phyloP scores from a whole-genome alignment of 2,888 invertebrate species.

The Siphonodentalium dalli region DNA sequence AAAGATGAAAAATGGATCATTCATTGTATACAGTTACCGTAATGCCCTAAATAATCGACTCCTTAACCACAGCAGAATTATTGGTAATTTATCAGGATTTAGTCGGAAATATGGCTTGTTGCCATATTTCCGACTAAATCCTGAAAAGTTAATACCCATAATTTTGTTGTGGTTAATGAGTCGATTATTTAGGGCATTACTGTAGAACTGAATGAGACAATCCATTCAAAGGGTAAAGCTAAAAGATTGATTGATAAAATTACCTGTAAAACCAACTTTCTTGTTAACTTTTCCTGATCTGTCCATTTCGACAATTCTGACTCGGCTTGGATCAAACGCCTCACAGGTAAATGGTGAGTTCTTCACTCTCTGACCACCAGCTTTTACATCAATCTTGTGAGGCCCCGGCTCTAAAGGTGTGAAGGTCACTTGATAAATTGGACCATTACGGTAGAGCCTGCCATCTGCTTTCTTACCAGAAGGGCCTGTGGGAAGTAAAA shows the following conservation, averaged over 20 bases:
- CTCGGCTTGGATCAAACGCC: slow-evolving; percentile 88
- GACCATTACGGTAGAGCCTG: slow-evolving; percentile 26
- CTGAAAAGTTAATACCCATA: no score
- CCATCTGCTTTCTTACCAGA: slow-evolving; percentile 30
- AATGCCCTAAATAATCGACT: no score
- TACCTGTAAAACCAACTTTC: slow-evolving; percentile 49
- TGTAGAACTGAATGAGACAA: no score
- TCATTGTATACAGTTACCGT: no score
- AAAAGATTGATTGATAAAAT: slow-evolving; percentile 5
- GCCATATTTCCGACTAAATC: no score
- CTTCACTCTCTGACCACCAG: slow-evolving; percentile 84
- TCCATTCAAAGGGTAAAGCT: no score
- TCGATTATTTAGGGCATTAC: no score
- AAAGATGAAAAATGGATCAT: no score
- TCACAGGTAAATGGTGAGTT: slow-evolving; percentile 94
- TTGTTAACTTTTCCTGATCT: slow-evolving; percentile 50
- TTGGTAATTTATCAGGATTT: no score
- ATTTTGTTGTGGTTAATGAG: no score
- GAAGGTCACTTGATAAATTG: slow-evolving; percentile 69
- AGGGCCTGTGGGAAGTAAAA: slow-evolving; percentile 33
- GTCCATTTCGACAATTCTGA: slow-evolving; percentile 71
- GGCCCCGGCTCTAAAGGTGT: slow-evolving; percentile 84
- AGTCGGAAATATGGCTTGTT: no score
- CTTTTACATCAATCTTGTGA: slow-evolving; percentile 91
- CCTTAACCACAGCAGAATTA: no score